Evolutionary conservation across 2,888 invertebrate species (phyloP).

Genomic region (Tortricodes alternella): DNA sequence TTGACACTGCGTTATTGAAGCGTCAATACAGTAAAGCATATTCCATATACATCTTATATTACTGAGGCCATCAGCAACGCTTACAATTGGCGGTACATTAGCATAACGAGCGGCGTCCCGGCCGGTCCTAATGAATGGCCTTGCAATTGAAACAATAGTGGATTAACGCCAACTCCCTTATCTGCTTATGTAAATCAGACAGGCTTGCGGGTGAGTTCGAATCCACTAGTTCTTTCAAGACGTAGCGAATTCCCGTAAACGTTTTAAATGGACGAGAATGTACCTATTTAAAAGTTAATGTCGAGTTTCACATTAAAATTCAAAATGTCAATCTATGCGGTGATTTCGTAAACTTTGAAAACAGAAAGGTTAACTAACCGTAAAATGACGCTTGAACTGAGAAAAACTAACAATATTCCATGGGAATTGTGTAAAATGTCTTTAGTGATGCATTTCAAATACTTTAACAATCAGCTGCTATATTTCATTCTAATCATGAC

Average conservation of each 20-base stretch:
- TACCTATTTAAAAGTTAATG: slow-evolving; percentile 27
- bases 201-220: slow-evolving; percentile 26
- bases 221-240: slow-evolving; percentile 30
- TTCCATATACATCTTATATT: slow-evolving; percentile 27
- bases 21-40: slow-evolving; percentile 1
- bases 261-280: slow-evolving; percentile 20
- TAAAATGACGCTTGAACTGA: not conserved
- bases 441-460: not conserved
- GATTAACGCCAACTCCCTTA: slow-evolving; percentile 42
- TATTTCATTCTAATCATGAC: no score
- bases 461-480: no score
- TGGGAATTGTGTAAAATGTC: not conserved
- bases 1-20: not conserved
- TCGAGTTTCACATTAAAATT: slow-evolving; percentile 24
- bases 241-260: slow-evolving; percentile 24
- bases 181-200: slow-evolving; percentile 41
- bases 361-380: slow-evolving; percentile 7
- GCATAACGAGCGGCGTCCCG: slow-evolving; percentile 63
- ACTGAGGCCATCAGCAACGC: slow-evolving; percentile 27
- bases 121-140: slow-evolving; percentile 68
- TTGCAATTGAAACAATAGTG: slow-evolving; percentile 69
- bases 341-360: slow-evolving; percentile 14
- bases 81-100: slow-evolving; percentile 58
- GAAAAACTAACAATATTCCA: slow-evolving; percentile 3
- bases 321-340: not conserved